These are phyloP conservation scores for Gallinago stenura DNA, from an alignment of 2,797 vertebrate genomes.

Conservation along the genomic window DNA sequence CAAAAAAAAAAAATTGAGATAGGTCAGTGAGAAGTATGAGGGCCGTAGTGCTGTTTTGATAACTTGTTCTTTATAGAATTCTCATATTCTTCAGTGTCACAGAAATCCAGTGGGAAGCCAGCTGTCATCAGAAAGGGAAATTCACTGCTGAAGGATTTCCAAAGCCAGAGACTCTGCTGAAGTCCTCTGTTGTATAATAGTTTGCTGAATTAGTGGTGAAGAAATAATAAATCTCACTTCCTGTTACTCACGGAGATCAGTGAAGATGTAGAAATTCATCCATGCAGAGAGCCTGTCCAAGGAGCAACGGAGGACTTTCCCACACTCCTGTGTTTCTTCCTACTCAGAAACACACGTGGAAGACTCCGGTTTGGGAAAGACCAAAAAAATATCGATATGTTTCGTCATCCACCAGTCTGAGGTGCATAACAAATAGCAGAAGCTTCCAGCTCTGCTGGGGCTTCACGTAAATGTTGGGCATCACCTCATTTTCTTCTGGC, in stretches of 20 bases:
- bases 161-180: neutral
- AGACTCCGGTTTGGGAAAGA: neutral
- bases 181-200: neutral
- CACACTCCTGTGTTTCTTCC: neutral
- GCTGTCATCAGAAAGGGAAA: neutral
- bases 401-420: neutral
- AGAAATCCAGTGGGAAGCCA: neutral
- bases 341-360: neutral
- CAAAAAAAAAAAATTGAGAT: neutral
- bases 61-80: neutral
- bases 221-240: constrained; percentile 26
- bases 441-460: neutral
- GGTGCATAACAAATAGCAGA: neutral
- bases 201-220: neutral
- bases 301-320: neutral
- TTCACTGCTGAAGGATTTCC: neutral
- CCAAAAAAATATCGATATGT: neutral
- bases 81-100: rapidly evolving
- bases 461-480: rapidly evolving
- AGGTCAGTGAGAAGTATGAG: neutral
- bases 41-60: neutral
- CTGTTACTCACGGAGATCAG: neutral
- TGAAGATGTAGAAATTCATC: neutral
- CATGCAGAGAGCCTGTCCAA: neutral
- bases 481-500: neutral